phyloP scores from a whole-genome alignment of 2,113 vertebrate genomes.

The Pseudopodoces humilis region DNA sequence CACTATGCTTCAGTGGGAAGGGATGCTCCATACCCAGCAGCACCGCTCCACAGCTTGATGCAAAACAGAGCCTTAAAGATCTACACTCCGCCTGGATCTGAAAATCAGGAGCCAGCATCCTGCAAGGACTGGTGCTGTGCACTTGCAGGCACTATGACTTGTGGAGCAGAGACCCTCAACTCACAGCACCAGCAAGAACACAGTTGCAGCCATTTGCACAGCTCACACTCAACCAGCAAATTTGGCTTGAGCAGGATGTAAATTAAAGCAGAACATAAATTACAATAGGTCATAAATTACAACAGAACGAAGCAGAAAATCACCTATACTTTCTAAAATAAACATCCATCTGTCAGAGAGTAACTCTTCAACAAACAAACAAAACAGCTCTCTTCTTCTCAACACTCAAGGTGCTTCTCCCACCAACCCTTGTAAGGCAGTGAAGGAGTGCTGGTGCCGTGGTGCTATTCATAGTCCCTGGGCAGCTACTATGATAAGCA shows the following conservation, averaged over 20 bases:
- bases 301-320: neutral
- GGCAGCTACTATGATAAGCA: neutral
- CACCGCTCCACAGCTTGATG: fast-evolving
- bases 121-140: neutral
- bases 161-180: neutral
- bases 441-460: fast-evolving
- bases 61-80: neutral
- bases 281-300: neutral
- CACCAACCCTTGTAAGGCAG: neutral
- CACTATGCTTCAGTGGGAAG: fast-evolving
- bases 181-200: neutral
- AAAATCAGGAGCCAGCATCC: neutral
- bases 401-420: neutral
- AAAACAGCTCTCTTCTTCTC: neutral
- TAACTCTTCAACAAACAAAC: neutral
- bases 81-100: neutral
- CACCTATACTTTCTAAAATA: neutral
- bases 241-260: fast-evolving
- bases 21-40: neutral
- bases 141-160: fast-evolving
- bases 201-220: fast-evolving
- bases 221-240: neutral
- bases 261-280: neutral
- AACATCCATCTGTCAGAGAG: neutral
- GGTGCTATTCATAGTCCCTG: neutral